These are phyloP conservation scores for Zaprionus camerounensis DNA, from an alignment of 1,140 invertebrate genomes.

Conservation along the genomic window DNA sequence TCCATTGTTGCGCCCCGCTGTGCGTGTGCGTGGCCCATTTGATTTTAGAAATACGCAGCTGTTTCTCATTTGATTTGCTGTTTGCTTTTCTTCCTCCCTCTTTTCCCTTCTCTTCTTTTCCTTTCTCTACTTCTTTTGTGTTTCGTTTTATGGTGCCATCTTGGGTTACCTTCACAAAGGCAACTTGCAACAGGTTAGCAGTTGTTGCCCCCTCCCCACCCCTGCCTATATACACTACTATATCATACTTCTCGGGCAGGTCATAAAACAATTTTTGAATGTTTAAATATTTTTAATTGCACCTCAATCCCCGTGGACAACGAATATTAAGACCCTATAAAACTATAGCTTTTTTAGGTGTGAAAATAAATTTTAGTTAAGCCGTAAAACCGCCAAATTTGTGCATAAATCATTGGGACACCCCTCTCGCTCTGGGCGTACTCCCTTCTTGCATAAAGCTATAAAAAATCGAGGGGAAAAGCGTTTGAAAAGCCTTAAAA, in stretches of 20 bases:
- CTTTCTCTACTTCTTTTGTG: constrained; percentile 26
- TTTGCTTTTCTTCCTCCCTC: constrained; percentile 18
- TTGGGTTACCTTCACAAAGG: constrained; percentile 15
- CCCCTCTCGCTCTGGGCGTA: not conserved
- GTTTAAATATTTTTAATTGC: constrained; percentile 34
- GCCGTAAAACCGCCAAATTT: constrained; percentile 30
- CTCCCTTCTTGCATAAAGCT: not conserved
- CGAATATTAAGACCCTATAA: constrained; percentile 35
- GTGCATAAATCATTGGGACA: constrained; percentile 40
- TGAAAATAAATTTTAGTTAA: constrained; percentile 42
- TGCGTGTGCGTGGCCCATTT: constrained; percentile 48
- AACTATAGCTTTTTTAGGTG: constrained; percentile 37
- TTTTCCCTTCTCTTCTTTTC: constrained; percentile 4
- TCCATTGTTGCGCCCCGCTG: constrained; percentile 20
- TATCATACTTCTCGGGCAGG: not conserved
- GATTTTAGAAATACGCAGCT: constrained; percentile 55
- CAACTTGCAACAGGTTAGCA: constrained; percentile 29
- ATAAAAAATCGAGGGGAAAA: constrained; percentile 37
- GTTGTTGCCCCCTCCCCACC: constrained; percentile 2
- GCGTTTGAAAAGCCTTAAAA: constrained; percentile 50
- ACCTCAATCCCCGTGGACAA: not conserved
- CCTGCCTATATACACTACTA: not conserved
- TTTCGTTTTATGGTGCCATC: constrained; percentile 31
- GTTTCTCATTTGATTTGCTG: constrained; percentile 51
- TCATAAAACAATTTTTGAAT: constrained; percentile 25